Percentiles rank a stretch among this genome's conserved stretches.
phyloP scores from a whole-genome alignment of 2,113 vertebrate genomes.

The Marmota flaviventris region DNA sequence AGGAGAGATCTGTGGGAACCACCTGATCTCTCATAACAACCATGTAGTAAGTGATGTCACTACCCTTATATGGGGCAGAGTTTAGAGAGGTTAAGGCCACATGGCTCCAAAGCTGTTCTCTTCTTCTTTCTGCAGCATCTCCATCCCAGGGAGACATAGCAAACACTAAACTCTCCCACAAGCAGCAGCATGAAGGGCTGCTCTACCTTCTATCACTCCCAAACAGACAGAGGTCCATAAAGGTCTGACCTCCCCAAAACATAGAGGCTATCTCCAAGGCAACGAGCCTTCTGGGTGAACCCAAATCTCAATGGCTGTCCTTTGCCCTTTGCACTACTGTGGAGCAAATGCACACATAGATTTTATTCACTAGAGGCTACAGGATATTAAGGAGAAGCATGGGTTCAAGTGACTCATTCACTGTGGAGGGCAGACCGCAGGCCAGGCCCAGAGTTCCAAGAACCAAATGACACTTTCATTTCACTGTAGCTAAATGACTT shows the following conservation, averaged over 20 bases:
- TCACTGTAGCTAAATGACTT: not conserved
- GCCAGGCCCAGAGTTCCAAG: not conserved
- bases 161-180: not conserved
- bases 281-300: not conserved
- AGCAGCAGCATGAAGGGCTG: not conserved
- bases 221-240: not conserved
- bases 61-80: not conserved
- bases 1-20: not conserved
- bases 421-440: not conserved
- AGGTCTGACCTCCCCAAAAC: not conserved
- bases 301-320: not conserved
- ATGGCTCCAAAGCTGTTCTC: rapidly evolving
- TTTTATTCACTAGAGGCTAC: not conserved
- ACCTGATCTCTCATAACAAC: not conserved
- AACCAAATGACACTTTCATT: not conserved
- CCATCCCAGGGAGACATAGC: not conserved
- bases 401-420: not conserved
- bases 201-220: not conserved
- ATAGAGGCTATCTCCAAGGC: not conserved
- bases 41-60: not conserved
- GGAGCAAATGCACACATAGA: not conserved
- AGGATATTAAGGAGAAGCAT: not conserved
- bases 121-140: not conserved
- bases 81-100: not conserved
- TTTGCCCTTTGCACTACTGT: not conserved